A percentile compares a stretch with the other conserved stretches of the same genome.
phyloP scores from a whole-genome alignment of 2,113 vertebrate species.

The Sorex fumeus region DNA sequence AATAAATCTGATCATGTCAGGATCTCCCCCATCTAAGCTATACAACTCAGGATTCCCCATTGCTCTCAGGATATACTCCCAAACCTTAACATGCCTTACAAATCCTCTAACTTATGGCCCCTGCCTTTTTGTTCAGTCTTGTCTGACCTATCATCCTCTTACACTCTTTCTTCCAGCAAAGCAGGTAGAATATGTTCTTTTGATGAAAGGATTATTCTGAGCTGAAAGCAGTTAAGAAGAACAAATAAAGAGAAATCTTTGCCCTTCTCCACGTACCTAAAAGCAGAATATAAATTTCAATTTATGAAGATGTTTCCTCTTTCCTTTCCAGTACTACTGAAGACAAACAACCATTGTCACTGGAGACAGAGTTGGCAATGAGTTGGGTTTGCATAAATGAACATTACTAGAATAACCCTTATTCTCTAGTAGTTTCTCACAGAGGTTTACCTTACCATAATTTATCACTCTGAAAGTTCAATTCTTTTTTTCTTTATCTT shows the following conservation, averaged over 20 bases:
- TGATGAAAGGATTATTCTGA: slow-evolving; percentile 40
- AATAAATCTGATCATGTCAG: slow-evolving; percentile 20
- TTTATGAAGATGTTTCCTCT: not conserved
- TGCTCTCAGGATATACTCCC: not conserved
- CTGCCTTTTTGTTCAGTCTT: not conserved
- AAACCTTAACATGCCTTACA: not conserved
- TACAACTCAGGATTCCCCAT: not conserved
- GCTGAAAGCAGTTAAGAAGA: slow-evolving; percentile 13
- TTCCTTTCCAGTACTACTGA: not conserved
- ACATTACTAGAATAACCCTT: not conserved
- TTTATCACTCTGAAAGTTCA: not conserved
- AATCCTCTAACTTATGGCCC: too few species aligned
- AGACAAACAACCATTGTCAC: slow-evolving; percentile 3
- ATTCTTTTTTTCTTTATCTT: not conserved
- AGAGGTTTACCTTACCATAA: not conserved
- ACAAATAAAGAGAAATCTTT: slow-evolving; percentile 11
- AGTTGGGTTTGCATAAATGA: not conserved
- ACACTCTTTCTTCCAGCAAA: not conserved
- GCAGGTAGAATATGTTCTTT: slow-evolving; percentile 4
- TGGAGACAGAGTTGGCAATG: not conserved
- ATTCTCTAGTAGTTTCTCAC: not conserved
- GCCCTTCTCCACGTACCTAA: not conserved
- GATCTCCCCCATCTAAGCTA: too few species aligned
- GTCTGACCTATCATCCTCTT: not conserved
- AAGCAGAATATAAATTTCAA: not conserved